Evolutionary conservation across 2,797 vertebrate genomes (phyloP), one percentile per base, ranked within the genome.

Genomic region (Pipistrellus kuhlii): DNA sequence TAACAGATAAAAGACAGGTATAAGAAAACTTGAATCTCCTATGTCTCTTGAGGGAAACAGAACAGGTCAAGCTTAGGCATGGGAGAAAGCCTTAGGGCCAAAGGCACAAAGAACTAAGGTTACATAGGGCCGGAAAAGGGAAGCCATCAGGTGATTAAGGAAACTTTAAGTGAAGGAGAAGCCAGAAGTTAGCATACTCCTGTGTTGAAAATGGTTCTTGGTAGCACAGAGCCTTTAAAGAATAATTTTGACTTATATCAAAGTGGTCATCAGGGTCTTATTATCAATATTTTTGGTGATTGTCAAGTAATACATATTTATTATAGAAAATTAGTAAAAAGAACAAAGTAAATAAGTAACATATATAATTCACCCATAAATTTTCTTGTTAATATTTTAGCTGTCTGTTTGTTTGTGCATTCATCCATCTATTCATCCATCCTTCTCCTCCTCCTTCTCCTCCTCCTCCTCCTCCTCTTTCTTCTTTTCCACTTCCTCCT

Each of bases 171-270:
- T 53, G 55, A 66, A 51, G n/a, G 68, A 3, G 44, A 66, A 89
- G 35, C 57, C 27, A 23, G 25, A 68, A 51, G 23, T 66, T 85
- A 73, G 35, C 32, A 8, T 32, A 11, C 32, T 25, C 44, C 41
- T 86, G 71, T 92, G 78, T 93, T 92, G 82, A 81, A 82, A 88
- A 76, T 55, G 44, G 17, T 80, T 90, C 80, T 57, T 85, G 59
- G 69, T 62, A 32, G 23, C 30, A 44, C 17, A 64, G 66, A 90
- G 8, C 8, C 11, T 91, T 86, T 75, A 76, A 48, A 87, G 32
- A 71, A 66, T 84, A 72, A n/a, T 35, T 35, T 71, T 64, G 81
- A 57, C 87, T 85, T 55, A 44, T 57, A 71, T 83, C 44, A 87
- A 90, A 94, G 51, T 71, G 44, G 46, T 82, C 41, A 21, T 80